phyloP scores from a whole-genome alignment of 2,797 vertebrate species.

The Macropus fuliginosus region DNA sequence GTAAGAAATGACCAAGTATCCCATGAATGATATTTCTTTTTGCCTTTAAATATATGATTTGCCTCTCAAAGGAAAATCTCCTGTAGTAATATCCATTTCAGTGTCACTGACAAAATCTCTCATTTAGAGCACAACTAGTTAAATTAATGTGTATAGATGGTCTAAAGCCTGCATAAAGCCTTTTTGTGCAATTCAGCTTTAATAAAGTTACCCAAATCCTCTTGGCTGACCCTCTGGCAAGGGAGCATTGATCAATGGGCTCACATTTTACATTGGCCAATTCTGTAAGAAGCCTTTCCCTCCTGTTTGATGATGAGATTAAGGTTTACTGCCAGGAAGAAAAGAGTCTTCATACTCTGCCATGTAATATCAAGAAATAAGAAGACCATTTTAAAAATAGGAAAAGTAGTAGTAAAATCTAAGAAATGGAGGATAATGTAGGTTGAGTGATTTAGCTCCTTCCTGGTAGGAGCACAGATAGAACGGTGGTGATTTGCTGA shows the following conservation, averaged over 20 bases:
- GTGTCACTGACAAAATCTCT: not conserved
- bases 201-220: constrained; percentile 82
- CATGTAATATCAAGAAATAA: constrained; percentile 18
- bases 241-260: constrained; percentile 78
- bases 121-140: not conserved
- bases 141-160: not conserved
- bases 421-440: constrained; percentile 33
- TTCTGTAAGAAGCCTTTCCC: constrained; percentile 83
- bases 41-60: not conserved
- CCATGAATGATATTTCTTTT: not conserved
- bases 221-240: constrained; percentile 78
- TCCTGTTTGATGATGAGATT: constrained; percentile 89
- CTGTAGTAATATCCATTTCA: not conserved
- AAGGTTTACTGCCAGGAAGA: constrained; percentile 88
- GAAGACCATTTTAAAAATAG: not conserved
- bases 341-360: constrained; percentile 50
- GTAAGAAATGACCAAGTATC: no score
- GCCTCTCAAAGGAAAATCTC: not conserved
- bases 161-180: constrained; percentile 78
- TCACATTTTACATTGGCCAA: constrained; percentile 80
- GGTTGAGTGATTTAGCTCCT: not conserved
- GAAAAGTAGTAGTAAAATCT: not conserved
- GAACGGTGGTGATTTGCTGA: not conserved
- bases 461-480: not conserved
- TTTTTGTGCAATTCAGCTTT: constrained; percentile 82